Percentiles rank a stretch among this genome's conserved stretches.
These are phyloP conservation scores for Ibidorhyncha struthersii DNA, from an alignment of 2,113 vertebrate species.

Conservation along the genomic window DNA sequence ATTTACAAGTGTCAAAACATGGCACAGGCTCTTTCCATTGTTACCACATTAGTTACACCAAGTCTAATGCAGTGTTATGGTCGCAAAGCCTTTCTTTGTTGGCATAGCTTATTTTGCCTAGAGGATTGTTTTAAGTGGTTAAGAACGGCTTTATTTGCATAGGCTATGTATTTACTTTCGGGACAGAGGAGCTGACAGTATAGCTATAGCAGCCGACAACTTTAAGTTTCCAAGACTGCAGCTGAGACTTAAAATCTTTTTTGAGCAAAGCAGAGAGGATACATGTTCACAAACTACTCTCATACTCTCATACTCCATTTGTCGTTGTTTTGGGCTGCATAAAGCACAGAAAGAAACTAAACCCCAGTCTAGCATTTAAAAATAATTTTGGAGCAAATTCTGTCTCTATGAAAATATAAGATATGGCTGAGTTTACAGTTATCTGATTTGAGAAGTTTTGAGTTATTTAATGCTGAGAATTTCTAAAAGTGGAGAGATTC, in stretches of 20 bases:
- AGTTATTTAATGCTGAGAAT: background rate
- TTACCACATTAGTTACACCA: background rate
- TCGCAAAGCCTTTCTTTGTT: background rate
- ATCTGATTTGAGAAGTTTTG: background rate
- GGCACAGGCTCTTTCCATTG: background rate
- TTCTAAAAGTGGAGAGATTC: background rate
- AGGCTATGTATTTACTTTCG: background rate
- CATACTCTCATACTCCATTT: background rate
- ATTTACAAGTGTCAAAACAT: background rate
- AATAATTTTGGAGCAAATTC: background rate
- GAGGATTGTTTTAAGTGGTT: background rate
- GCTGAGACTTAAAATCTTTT: background rate
- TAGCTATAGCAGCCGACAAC: background rate
- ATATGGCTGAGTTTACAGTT: background rate
- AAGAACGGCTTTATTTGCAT: background rate
- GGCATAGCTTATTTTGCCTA: background rate
- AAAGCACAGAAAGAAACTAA: background rate
- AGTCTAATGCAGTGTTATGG: background rate
- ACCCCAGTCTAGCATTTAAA: background rate
- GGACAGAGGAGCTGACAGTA: background rate
- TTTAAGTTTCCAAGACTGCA: background rate
- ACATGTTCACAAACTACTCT: background rate
- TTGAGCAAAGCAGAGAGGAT: background rate
- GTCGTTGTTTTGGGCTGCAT: background rate
- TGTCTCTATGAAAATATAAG: background rate